Evolutionary conservation across 2,113 vertebrate genomes (phyloP).

Genomic region (Halcyon senegalensis): DNA sequence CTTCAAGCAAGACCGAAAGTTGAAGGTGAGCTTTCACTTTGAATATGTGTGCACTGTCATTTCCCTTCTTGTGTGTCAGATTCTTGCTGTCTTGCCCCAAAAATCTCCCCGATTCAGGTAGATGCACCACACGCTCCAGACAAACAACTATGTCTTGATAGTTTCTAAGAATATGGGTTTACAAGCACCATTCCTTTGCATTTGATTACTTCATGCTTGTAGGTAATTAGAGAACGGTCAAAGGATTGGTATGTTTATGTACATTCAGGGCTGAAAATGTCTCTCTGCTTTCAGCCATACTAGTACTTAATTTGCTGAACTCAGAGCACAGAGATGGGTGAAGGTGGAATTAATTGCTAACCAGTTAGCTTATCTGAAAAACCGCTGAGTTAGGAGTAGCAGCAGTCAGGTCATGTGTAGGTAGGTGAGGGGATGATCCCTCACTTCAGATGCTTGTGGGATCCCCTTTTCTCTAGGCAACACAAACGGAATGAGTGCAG

Average conservation of each 20-base stretch:
- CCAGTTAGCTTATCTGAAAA: slow-evolving; percentile 35
- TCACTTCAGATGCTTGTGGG: background rate
- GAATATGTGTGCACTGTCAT: background rate
- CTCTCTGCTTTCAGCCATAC: background rate
- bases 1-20: background rate
- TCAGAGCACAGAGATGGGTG: background rate
- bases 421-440: background rate
- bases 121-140: background rate
- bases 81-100: background rate
- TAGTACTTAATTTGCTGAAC: background rate
- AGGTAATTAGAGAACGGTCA: background rate
- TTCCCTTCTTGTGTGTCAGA: background rate
- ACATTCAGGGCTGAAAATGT: background rate
- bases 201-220: background rate
- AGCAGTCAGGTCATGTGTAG: background rate
- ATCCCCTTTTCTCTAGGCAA: background rate
- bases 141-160: background rate
- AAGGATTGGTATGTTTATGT: background rate
- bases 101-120: background rate
- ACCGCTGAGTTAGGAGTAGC: background rate
- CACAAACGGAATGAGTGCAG: background rate
- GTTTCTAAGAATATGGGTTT: background rate
- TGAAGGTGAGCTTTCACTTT: background rate
- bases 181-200: background rate
- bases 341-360: background rate